Evolutionary conservation across 2,888 invertebrate species (phyloP), one percentile per base, ranked within the genome.

Genomic region (Trissonchulus sp.): DNA sequence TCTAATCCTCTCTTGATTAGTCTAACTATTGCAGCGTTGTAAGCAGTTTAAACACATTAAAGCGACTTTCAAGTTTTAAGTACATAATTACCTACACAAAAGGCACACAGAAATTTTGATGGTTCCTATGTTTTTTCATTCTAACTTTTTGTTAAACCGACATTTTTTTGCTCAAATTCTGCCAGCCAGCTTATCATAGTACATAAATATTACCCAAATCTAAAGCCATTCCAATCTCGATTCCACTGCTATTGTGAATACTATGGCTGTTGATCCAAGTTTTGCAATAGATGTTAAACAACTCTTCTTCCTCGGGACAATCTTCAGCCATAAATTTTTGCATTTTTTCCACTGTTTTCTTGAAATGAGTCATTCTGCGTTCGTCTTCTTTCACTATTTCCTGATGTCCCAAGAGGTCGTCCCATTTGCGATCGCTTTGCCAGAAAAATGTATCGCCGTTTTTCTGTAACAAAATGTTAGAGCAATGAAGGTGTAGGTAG

Each of bases 201-300:
- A n/a, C n/a, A n/a, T n/a, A n/a, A n/a, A n/a, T n/a, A n/a, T n/a
- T 77, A 74, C 83, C 83, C 65, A 83, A 74, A 76, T 83, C 83
- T 31, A 83, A 74, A 0, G 82, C 79, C 79, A 83, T 80, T 48
- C 83, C 83, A 36, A 83, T 80, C 68, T 83, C 83, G 48, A 76
- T 78, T 2, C 83, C 83, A 15, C 79, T 79, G 76, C 80, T 83
- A 1, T 81, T 82, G 73, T 82, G 82, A 48, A 83, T 80, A 60
- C 80, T 80, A 76, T 83, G 83, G 31, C 82, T 83, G 77, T 83
- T 83, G 78, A 83, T 82, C 28, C 81, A 78, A 1, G 78, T 76
- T 75, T 80, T 80, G 77, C 83, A 82, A 79, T 82, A 83, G 30
- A 83, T 73, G 62, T 79, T 76, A 73, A 81, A 81, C 73, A 81